Base-by-base conservation (phyloP, 2,888 invertebrate genomes). In the Agonopterix subpropinquella region DNA sequence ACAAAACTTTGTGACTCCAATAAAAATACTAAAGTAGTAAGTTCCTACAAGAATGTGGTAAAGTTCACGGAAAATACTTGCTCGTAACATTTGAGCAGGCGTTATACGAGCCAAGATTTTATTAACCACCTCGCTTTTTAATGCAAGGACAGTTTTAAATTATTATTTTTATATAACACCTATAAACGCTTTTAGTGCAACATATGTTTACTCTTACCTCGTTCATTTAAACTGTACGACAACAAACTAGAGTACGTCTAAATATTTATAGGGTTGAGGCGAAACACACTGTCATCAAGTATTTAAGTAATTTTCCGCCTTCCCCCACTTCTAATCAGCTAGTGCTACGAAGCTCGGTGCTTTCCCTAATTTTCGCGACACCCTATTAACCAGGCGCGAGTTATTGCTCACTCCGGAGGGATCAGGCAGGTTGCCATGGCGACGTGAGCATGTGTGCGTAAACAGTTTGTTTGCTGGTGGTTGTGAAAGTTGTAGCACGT, bases 291-390 rank as follows among this genome's bases (percentile, higher is more conserved):
- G 71, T 73, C 76, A 72, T 77, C 70, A 76, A 74, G 78, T 75
- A 73, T 76, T 77, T 80, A 75, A 73, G 77, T 75, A 76, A 84
- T 85, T 84, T 81, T 77, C 78, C 75, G 71, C 70, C 61, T 72
- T 73, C 70, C 65, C 71, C 65, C 64, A 61, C 67, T 70, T 73
- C 75, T 82, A 81, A 83, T 83, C 80, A 78, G 74, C 70, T 75
- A 75, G 79, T 77, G 73, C 75, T 74, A 65, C 67, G 66, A 67
- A 65, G 62, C 57, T 59, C 75, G 75, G 61, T 73, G 76, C 70
- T 78, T 78, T 78, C 62, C 77, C 78, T 81, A 83, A 84, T 83
- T 84, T 82, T 74, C 74, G 73, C 70, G 80, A 75, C 79, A 78
- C 77, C 76, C 77, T 77, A 80, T 80, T 83, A 84, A 79, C 74